Evolutionary conservation across 2,888 invertebrate genomes (phyloP), one percentile per base, ranked within the genome.

Genomic region (Scaptomyza caliginosa): DNA sequence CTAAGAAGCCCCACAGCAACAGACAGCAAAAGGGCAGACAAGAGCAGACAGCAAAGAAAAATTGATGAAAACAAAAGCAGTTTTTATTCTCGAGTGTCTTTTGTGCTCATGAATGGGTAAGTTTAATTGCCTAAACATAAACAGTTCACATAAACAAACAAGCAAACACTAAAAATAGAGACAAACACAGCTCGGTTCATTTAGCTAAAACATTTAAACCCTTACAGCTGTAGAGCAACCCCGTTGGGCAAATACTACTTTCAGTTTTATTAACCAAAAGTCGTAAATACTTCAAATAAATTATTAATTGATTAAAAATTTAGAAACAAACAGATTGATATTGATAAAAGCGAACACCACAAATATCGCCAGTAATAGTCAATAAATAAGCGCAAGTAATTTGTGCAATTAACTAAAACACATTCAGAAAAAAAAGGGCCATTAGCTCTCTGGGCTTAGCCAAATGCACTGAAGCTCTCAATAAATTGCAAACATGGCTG

Each of bases 371-470:
- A 11, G 55, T 58, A 60, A 57, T 58, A 60, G 60, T 49, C 46
- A 66, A 82, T 79, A 76, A 85, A 85, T 72, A 68, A 72, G 60
- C 66, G 57, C 54, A 60, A 67, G 81, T 83, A 70, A 77, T 86
- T 86, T 73, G 77, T 40, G 70, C 59, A 77, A 80, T 74, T 84
- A 80, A 77, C 67, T 67, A 32, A 51, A 60, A 46, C 21, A 59
- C 13, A 21, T 4, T 3, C 21, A 21, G 21, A 32, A 51, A 42
- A 63, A 50, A 68, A 63, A 57, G 42, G 40, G 46, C 63, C 32
- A 82, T 82, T 82, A 68, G 66, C 45, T n/a, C 16, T 5, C 21
- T 21, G 48, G 36, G 42, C 54, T 59, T 36, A 49, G 56, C 54
- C 63, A 56, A 72, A 60, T 86, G 71, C 79, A 71, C 54, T 65